Conservation (phyloP, 2,113 vertebrate species). For the Phycodurus eques region DNA sequence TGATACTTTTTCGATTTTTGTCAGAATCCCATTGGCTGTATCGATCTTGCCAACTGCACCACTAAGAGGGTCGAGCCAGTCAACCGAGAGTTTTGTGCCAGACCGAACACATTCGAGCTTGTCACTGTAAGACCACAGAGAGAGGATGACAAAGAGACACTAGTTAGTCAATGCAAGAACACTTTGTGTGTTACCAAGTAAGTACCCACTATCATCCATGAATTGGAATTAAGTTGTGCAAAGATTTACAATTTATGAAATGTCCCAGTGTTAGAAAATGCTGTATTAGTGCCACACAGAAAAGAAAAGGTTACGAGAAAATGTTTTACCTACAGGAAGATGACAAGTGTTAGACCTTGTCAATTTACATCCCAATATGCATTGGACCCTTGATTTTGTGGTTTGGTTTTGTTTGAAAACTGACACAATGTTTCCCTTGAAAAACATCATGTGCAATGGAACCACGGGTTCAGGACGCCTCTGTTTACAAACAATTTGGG, state of each 20-base stretch:
- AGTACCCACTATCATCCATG: slow-evolving; percentile 42
- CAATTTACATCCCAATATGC: too few species aligned
- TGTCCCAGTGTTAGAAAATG: background rate
- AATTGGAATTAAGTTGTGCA: background rate
- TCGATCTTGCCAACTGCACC: slow-evolving; percentile 90
- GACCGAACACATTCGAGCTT: slow-evolving; percentile 92
- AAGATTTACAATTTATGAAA: background rate
- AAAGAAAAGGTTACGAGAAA: too few species aligned
- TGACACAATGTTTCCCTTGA: too few species aligned
- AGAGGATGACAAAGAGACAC: slow-evolving; percentile 89
- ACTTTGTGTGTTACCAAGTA: slow-evolving; percentile 96
- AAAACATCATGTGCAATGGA: too few species aligned
- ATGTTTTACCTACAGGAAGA: too few species aligned
- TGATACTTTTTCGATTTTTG: accelerated
- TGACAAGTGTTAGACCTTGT: too few species aligned
- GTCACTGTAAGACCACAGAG: slow-evolving; percentile 88
- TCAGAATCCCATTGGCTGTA: slow-evolving; percentile 86
- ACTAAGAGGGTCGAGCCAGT: slow-evolving; percentile 86
- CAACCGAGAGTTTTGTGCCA: slow-evolving; percentile 92
- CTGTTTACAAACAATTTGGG: too few species aligned
- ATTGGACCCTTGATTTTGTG: too few species aligned
- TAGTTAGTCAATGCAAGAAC: slow-evolving; percentile 90
- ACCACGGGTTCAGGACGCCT: too few species aligned
- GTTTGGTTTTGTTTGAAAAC: too few species aligned
- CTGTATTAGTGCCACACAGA: too few species aligned